Base-by-base conservation (phyloP, 2,113 vertebrate genomes). In the Phoenicopterus ruber region DNA sequence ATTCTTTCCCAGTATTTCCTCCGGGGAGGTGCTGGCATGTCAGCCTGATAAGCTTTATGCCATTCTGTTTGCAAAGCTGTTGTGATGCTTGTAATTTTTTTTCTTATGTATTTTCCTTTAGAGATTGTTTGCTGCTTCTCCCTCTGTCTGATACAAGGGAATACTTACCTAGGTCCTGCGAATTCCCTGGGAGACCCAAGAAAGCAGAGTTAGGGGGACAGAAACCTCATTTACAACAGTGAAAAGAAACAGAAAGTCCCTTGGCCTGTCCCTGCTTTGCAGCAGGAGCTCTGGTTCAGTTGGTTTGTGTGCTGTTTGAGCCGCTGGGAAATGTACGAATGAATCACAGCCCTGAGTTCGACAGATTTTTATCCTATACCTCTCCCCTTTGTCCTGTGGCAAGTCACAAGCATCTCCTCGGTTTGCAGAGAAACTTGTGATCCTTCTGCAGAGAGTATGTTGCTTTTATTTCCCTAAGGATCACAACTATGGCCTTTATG, bases 21-120 rank as follows among this genome's bases (percentile, higher is more conserved):
- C 92, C 72, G 63, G 91, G 82, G 62, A 93, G 32, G 46, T 73
- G 80, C 80, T 86, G 83, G 63, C 88, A 71, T 62, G 71, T 54
- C 67, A 95, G 67, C 81, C 50, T 91, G 78, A 32, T 88, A 76
- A 80, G 78, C 61, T 96, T 92, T 65, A 19, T 81, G 59, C 50
- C 67, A 74, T 85, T 88, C 67, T 84, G 44, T 91, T 89, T 86
- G 74, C 71, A 95, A 96, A 95, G 78, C 85, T 90, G 79, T 88
- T 88, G 34, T 73, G n/a, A 84, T 76, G 44, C 73, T 84, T 84
- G 61, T 40, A 36, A 46, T 25, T 76, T 89, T 71, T 71, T 91
- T 91, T 62, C 50, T 42, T 55, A 40, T 0, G 0, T 81, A 46
- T 93, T 86, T 91, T 91, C 32, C 54, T 88, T 71, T 29, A 44